Percentiles rank a stretch among this genome's conserved stretches.
phyloP scores from a whole-genome alignment of 1,140 invertebrate species.

The Leptestheria dahalacensis region DNA sequence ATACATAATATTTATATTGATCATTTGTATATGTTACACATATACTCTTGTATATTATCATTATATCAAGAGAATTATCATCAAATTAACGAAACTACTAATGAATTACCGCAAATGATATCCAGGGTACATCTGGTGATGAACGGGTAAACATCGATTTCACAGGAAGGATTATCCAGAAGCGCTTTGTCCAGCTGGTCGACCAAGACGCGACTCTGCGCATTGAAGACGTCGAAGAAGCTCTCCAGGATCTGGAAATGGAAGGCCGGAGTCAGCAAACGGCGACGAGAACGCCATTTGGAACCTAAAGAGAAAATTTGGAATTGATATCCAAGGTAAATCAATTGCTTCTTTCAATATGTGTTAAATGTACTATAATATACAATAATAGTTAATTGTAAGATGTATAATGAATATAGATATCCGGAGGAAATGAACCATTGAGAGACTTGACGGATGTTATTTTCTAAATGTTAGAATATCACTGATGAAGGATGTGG shows the following conservation, averaged over 20 bases:
- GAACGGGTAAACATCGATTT: constrained; percentile 56
- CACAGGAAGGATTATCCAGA: constrained; percentile 23
- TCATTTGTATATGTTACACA: no score
- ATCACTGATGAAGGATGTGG: no score
- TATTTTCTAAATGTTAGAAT: no score
- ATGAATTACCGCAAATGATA: constrained; percentile 55
- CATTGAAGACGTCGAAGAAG: constrained; percentile 30
- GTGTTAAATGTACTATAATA: no score
- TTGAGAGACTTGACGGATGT: no score
- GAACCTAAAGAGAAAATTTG: constrained; percentile 17
- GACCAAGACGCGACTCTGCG: constrained; percentile 35
- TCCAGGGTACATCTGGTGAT: constrained; percentile 71
- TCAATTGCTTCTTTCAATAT: no score
- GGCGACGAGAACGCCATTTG: constrained; percentile 39
- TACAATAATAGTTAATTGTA: not conserved
- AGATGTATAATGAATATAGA: no score
- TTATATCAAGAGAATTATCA: no score
- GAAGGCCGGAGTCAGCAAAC: constrained; percentile 44
- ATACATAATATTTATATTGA: no score
- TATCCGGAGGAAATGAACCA: constrained; percentile 57
- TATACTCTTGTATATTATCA: no score
- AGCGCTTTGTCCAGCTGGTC: constrained; percentile 26
- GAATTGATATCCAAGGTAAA: constrained; percentile 7
- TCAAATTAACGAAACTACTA: no score
- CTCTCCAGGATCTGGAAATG: constrained; percentile 46